Evolutionary conservation across 1,140 invertebrate species (phyloP), one percentile per base, ranked within the genome.

Genomic region (Magallana ariakensis): DNA sequence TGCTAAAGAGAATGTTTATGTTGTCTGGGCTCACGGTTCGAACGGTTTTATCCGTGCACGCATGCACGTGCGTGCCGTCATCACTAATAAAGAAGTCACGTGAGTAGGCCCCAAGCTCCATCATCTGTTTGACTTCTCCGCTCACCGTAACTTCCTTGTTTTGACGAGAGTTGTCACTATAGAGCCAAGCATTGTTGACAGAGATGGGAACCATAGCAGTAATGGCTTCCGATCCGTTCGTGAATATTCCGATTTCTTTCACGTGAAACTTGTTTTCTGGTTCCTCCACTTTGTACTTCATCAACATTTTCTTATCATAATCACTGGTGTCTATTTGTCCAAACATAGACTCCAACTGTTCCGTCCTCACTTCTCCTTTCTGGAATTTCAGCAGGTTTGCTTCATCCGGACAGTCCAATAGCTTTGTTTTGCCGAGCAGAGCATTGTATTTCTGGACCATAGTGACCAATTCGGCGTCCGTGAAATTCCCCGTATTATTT

Each of bases 211-310:
- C 19, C 66, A 75, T 6, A 4, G 66, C 7, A 10, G 66, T 75
- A 4, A 75, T 75, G 22, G 66, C 66, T 13, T 75, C 66, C 22
- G 66, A 26, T 19, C 66, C 66, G 26, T 75, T 75, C 10, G 66
- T 75, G 66, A 75, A 75, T 13, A 75, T 75, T 33, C 66, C 66
- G 22, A 75, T 75, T 13, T 75, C 66, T 26, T 75, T 75, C 22
- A 75, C 66, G 33, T 75, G 66, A 26, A 75, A 75, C 22, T 75
- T 75, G 22, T 75, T 75, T 75, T 75, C 66, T 10, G 66, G 66
- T 75, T 75, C 66, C 11, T 75, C 66, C 0, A 75, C 22, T 75
- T 19, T 33, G 22, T 75, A 75, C 22, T 22, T 75, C 66, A 75
- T 75, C 22, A 75, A 19, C 26, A 75, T 26, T 26, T 75, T 75